Percentiles rank a stretch among this genome's conserved stretches.
Conservation (phyloP, 2,888 invertebrate species). For the Tipula helvola region DNA sequence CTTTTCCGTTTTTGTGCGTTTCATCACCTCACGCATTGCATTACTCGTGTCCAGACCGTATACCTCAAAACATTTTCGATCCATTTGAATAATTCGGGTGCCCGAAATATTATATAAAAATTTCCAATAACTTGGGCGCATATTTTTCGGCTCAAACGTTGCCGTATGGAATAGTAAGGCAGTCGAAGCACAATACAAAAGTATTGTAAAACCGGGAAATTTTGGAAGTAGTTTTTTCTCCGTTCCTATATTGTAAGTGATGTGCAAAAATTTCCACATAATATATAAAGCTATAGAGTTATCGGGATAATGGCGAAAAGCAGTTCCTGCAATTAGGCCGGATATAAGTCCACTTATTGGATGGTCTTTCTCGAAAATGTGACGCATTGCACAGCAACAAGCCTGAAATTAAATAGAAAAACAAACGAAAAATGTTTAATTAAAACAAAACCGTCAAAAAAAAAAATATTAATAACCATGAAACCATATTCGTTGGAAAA, state of each 20-base stretch:
- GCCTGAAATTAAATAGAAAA: conserved; percentile 34
- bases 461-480: no score
- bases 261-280: conserved; percentile 72
- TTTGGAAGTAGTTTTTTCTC: conserved; percentile 50
- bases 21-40: conserved; percentile 36
- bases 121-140: conserved; percentile 72
- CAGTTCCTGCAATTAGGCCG: conserved; percentile 54
- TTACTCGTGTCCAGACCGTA: conserved; percentile 46
- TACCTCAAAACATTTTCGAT: conserved; percentile 42
- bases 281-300: conserved; percentile 69
- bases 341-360: conserved; percentile 53
- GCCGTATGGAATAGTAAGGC: conserved; percentile 66
- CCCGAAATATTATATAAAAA: conserved; percentile 65
- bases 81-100: conserved; percentile 47
- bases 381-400: conserved; percentile 51
- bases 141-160: conserved; percentile 62
- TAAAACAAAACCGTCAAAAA: background rate
- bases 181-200: conserved; percentile 65
- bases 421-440: background rate
- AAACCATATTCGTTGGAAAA: background rate
- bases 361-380: conserved; percentile 46
- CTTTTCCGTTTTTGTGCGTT: conserved; percentile 19
- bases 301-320: conserved; percentile 62
- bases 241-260: conserved; percentile 58
- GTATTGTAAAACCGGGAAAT: conserved; percentile 53